Evolutionary conservation across 2,888 invertebrate species (phyloP).

Genomic region (Bellardia pandia): DNA sequence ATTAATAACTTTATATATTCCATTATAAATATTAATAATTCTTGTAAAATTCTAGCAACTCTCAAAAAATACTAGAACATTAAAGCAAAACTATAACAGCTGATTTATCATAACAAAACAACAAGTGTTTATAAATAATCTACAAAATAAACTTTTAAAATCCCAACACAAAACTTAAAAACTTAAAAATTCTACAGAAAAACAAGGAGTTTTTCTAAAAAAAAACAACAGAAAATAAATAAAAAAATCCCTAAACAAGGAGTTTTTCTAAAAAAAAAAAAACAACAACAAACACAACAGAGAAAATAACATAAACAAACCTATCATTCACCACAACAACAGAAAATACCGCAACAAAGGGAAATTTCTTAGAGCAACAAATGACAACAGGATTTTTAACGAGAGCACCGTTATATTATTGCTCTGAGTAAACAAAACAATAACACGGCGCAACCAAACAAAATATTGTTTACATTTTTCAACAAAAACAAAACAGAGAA

Average conservation of each 20-base stretch:
- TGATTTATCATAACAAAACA: not conserved
- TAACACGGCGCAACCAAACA: not conserved
- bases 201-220: not conserved
- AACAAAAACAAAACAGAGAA: not conserved
- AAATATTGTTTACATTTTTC: not conserved
- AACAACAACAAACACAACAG: conserved; percentile 8
- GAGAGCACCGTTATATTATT: not conserved
- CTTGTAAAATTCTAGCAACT: not conserved
- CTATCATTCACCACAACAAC: not conserved
- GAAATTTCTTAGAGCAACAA: not conserved
- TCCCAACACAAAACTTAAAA: not conserved
- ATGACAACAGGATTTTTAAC: not conserved
- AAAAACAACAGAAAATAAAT: conserved; percentile 15
- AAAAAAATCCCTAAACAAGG: not conserved
- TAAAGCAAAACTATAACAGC: not conserved
- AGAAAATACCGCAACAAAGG: not conserved
- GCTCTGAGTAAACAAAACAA: conserved; percentile 4
- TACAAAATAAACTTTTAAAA: not conserved
- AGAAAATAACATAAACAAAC: not conserved
- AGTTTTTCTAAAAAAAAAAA: not conserved
- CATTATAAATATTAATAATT: not conserved
- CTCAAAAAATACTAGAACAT: not conserved
- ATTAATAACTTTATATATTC: conserved; percentile 4
- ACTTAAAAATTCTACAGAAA: no score
- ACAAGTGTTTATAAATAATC: not conserved